A percentile compares a stretch with the other conserved stretches of the same genome.
Conservation (phyloP, 2,113 vertebrate genomes). For the Hyperoodon ampullatus region DNA sequence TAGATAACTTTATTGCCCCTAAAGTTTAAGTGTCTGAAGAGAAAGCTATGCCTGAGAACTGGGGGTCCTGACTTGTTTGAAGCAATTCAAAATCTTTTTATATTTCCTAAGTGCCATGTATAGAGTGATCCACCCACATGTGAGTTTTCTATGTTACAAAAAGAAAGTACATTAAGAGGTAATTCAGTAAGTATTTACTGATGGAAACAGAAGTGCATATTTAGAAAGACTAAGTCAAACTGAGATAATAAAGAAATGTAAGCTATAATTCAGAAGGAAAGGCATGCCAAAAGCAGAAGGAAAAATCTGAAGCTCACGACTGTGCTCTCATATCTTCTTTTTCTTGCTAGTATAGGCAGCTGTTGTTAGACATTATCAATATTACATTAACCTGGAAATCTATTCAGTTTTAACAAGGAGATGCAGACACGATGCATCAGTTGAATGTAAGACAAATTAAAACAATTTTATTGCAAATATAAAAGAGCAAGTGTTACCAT, state of each 20-base stretch:
- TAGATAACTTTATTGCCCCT: background rate
- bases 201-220: conserved; percentile 41
- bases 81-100: conserved; percentile 35
- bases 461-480: conserved; percentile 38
- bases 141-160: conserved; percentile 9
- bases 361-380: conserved; percentile 46
- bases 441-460: conserved; percentile 42
- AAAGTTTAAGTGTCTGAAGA: background rate
- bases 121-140: background rate
- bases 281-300: background rate
- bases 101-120: background rate
- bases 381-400: conserved; percentile 23
- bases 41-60: background rate
- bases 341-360: conserved; percentile 2
- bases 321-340: background rate
- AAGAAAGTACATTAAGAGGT: conserved; percentile 30
- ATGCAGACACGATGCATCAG: background rate
- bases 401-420: conserved; percentile 46
- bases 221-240: conserved; percentile 43
- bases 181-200: conserved; percentile 45
- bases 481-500: background rate
- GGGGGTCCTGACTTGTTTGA: background rate
- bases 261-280: conserved; percentile 54
- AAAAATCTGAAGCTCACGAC: background rate
- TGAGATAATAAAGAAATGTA: conserved; percentile 42